phyloP scores from a whole-genome alignment of 2,888 invertebrate species.

The Anthrax anthrax region DNA sequence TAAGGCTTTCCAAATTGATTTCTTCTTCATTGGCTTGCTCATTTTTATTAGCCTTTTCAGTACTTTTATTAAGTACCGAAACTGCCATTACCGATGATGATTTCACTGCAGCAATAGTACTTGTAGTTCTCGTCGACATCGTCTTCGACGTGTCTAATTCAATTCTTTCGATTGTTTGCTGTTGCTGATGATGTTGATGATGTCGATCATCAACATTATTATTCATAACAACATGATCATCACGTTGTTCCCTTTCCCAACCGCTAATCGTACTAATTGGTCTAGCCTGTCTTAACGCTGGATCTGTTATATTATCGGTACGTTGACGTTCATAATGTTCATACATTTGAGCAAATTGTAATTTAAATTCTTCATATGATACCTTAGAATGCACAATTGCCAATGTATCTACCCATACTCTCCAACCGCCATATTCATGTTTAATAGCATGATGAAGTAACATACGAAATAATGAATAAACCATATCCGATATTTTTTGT shows the following conservation, averaged over 20 bases:
- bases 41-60: conserved; percentile 14
- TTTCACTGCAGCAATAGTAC: conserved; percentile 9
- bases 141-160: conserved; percentile 14
- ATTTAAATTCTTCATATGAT: conserved; percentile 94
- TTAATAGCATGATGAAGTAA: conserved; percentile 97
- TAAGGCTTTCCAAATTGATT: conserved; percentile 16
- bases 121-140: conserved; percentile 22
- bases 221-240: conserved; percentile 15
- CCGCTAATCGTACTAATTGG: conserved; percentile 95
- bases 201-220: conserved; percentile 18
- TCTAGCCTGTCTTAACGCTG: conserved; percentile 77
- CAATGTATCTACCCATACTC: conserved; percentile 98
- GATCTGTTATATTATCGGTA: conserved; percentile 90
- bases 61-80: not conserved
- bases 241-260: conserved; percentile 64
- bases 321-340: conserved; percentile 89
- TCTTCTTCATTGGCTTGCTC: conserved; percentile 17
- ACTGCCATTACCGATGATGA: conserved; percentile 4
- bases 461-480: conserved; percentile 94
- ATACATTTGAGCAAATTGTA: conserved; percentile 95
- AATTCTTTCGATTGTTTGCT: conserved; percentile 25
- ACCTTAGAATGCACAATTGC: conserved; percentile 99
- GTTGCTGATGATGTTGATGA: conserved; percentile 9
- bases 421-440: conserved; percentile 98
- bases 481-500: conserved; percentile 95